phyloP scores from a whole-genome alignment of 1,140 invertebrate species.

The Laupala kohalensis region DNA sequence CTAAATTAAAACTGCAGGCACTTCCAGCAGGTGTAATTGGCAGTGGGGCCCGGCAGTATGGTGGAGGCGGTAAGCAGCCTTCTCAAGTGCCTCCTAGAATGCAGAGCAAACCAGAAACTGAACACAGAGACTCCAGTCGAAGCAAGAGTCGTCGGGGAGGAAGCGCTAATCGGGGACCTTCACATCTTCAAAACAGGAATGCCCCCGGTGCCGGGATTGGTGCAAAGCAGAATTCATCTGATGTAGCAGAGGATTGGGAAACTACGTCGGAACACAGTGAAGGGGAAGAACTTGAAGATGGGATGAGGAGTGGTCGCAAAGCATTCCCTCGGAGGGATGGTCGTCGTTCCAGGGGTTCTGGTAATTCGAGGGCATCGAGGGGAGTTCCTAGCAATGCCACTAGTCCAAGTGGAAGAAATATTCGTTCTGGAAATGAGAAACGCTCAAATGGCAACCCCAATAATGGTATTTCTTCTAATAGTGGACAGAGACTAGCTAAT shows the following conservation, averaged over 20 bases:
- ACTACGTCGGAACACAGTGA: conserved; percentile 55
- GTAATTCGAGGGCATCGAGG: not conserved
- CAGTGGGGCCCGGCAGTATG: conserved; percentile 12
- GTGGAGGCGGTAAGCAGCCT: not conserved
- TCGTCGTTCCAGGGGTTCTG: conserved; percentile 5
- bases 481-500: conserved; percentile 9
- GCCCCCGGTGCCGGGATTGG: not conserved
- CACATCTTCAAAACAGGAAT: not conserved
- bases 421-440: conserved; percentile 25
- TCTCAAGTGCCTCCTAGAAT: conserved; percentile 20
- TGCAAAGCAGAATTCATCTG: conserved; percentile 23
- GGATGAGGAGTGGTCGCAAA: conserved; percentile 26
- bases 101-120: conserved; percentile 21
- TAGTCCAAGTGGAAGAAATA: conserved; percentile 28
- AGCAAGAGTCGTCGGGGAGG: conserved; percentile 15
- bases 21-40: conserved; percentile 48
- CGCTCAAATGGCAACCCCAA: conserved; percentile 16
- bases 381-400: conserved; percentile 17
- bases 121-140: conserved; percentile 15
- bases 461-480: not conserved
- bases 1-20: conserved; percentile 50
- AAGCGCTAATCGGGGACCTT: conserved; percentile 6
- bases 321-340: conserved; percentile 21
- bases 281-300: conserved; percentile 29
- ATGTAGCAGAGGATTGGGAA: conserved; percentile 48